Conservation (phyloP, 2,888 invertebrate species). For the Drosophila rellima region DNA sequence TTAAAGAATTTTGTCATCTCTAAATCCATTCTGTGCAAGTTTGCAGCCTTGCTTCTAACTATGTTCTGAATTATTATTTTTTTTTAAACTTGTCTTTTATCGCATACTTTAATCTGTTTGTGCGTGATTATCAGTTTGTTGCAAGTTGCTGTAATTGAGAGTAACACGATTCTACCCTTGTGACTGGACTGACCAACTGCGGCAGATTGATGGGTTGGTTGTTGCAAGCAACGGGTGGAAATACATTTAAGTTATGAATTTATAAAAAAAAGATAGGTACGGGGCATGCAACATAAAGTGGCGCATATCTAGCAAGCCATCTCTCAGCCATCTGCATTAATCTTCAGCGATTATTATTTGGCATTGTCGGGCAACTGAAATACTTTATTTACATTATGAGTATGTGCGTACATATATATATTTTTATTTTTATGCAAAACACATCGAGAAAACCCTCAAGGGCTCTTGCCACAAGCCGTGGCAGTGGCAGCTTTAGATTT, state of each 20-base stretch:
- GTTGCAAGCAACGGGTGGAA: conserved; percentile 14
- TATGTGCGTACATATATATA: conserved; percentile 10
- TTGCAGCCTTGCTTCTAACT: background rate
- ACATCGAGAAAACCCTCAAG: conserved; percentile 34
- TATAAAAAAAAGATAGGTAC: conserved; percentile 12
- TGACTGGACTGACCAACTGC: conserved; percentile 12
- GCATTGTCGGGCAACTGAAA: conserved; percentile 27
- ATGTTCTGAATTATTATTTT: background rate
- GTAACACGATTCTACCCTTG: conserved; percentile 9
- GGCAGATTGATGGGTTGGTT: conserved; percentile 28
- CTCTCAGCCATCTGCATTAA: conserved; percentile 68
- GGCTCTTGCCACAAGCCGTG: conserved; percentile 23
- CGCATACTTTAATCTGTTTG: conserved; percentile 9
- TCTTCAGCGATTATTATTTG: conserved; percentile 39
- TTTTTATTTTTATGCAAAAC: conserved; percentile 49
- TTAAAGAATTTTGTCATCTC: background rate
- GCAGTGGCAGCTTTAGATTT: conserved; percentile 44
- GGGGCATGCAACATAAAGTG: conserved; percentile 11
- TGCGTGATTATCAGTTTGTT: conserved; percentile 1
- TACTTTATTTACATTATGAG: conserved; percentile 45
- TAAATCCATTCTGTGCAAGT: background rate
- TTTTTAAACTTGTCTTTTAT: conserved; percentile 4
- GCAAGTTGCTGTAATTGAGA: conserved; percentile 6
- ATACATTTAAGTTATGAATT: conserved; percentile 64
- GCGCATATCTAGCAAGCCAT: conserved; percentile 39